Base-by-base conservation (phyloP, 1,140 invertebrate species). In the Nebria ingens region DNA sequence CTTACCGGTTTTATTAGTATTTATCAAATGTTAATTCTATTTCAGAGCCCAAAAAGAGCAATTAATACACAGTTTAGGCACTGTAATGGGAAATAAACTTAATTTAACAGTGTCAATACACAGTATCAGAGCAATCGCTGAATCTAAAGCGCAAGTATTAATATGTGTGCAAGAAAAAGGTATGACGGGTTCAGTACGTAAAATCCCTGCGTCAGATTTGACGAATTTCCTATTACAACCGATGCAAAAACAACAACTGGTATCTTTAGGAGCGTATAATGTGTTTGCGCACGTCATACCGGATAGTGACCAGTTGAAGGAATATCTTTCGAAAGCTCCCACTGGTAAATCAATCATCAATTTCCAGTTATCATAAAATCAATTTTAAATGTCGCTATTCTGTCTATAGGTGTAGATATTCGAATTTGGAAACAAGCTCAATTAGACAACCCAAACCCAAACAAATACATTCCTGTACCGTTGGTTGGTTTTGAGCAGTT, bases 361-460 rank as follows among this genome's bases (percentile, higher is more conserved):
- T 9, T 54, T 34, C 19, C 45, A 50, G 4, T 54, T 54, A 40
- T 52, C 29, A 38, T 15, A 52, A 56, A 21, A 2, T 38, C 6
- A 12, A 17, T 45, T 17, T 12, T 11, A 45, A 29, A 19, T 54
- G 9, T 15, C 17, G 11, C 11, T 52, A 21, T 13, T 21, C 15
- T 22, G 17, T 1, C 63, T 71, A 55, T 64, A 76, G 87, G 87
- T 2, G 86, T 91, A 61, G 85, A 90, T 68, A 77, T 79, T 21
- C 73, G 86, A 56, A 76, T 91, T 54, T 93, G 89, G 89, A 84
- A 87, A 65, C 91, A 96, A 70, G 93, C 93, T 0, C 91, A 93
- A 66, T 68, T 86, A 20, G 92, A 97, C 65, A 98, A 97, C 75
- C 94, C 93, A 0, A 87, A 97, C 73, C 81, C 90, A 6, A 81